These are phyloP conservation scores for Troilus luridus DNA, from an alignment of 2,888 invertebrate species.

Conservation along the genomic window DNA sequence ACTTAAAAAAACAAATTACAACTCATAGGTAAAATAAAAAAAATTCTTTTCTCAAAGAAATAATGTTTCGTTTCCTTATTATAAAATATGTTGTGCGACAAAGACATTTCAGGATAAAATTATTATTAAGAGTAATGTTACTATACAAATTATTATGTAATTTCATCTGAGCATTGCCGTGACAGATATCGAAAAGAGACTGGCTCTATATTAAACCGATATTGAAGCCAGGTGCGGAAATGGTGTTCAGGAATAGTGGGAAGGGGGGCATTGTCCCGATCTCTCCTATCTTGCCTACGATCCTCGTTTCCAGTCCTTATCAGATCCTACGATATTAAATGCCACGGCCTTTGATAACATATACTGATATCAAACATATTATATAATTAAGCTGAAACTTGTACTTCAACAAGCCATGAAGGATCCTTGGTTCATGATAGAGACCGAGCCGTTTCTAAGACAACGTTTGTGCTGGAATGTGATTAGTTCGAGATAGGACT, in stretches of 20 bases:
- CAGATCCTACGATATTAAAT: constrained; percentile 14
- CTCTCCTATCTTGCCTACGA: neutral
- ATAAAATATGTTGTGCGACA: neutral
- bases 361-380: neutral
- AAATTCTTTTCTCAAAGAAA: neutral
- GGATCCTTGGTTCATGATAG: too few species aligned
- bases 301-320: neutral
- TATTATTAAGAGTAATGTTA: too few species aligned
- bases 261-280: neutral
- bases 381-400: too few species aligned
- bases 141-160: neutral
- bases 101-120: neutral
- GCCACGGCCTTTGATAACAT: neutral
- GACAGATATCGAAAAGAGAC: neutral
- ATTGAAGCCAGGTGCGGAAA: neutral
- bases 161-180: neutral
- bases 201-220: constrained; percentile 29
- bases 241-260: neutral
- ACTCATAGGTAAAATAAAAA: too few species aligned
- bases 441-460: too few species aligned
- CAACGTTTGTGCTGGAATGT: too few species aligned
- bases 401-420: too few species aligned
- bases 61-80: neutral
- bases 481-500: too few species aligned
- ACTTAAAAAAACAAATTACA: too few species aligned